Evolutionary conservation across 2,888 invertebrate genomes (phyloP).

Genomic region (Chymomyza procnemis): DNA sequence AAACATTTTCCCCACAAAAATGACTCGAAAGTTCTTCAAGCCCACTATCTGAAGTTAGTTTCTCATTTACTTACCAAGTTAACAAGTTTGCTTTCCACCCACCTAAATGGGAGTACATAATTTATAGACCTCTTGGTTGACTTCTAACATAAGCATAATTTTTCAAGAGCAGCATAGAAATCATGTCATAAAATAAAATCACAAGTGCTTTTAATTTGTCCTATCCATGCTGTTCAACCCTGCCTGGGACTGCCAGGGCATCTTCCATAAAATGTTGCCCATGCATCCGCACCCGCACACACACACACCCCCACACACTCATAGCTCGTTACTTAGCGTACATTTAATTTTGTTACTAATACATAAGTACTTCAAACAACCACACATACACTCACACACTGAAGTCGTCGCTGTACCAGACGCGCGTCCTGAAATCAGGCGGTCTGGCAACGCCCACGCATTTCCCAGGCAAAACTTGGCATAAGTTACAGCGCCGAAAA

Average conservation of each 20-base stretch:
- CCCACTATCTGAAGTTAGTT: not conserved
- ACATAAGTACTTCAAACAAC: constrained; percentile 29
- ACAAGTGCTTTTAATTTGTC: constrained; percentile 72
- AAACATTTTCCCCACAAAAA: too few species aligned
- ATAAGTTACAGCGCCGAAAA: constrained; percentile 58
- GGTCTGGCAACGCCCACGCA: not conserved
- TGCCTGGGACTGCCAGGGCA: not conserved
- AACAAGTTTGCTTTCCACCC: not conserved
- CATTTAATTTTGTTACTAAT: constrained; percentile 69
- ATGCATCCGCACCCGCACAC: not conserved
- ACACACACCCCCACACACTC: not conserved
- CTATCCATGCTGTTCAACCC: constrained; percentile 42
- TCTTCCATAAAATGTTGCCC: not conserved
- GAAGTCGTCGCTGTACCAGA: not conserved
- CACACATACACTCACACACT: not conserved
- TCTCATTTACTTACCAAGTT: not conserved
- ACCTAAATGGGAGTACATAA: constrained; percentile 14
- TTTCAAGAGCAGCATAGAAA: constrained; percentile 60
- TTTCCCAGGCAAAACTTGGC: not conserved
- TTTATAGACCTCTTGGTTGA: constrained; percentile 66
- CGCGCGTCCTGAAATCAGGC: constrained; percentile 6
- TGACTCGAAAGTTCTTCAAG: too few species aligned
- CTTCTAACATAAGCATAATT: constrained; percentile 71
- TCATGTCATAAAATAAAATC: constrained; percentile 67
- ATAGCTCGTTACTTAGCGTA: constrained; percentile 64